Percentiles rank a stretch among this genome's conserved stretches.
Evolutionary conservation across 2,113 vertebrate genomes (phyloP).

Genomic region (Phoenicopterus ruber): DNA sequence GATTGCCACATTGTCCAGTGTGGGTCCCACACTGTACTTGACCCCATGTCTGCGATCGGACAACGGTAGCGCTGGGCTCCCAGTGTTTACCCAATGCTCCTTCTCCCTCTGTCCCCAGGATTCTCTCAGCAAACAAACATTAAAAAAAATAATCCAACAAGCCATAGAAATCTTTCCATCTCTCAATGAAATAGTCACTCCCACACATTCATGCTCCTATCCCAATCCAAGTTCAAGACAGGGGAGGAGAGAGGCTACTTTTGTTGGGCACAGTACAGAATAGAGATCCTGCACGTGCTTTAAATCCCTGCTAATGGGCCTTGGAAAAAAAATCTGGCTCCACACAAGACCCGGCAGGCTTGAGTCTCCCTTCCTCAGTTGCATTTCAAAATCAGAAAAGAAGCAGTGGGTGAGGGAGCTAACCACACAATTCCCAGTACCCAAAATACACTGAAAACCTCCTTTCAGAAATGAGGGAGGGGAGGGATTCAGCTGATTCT

Average conservation of each 20-base stretch:
- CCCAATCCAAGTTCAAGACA: not conserved
- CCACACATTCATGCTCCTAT: not conserved
- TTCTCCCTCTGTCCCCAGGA: not conserved
- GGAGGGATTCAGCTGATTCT: not conserved
- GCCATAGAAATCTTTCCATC: not conserved
- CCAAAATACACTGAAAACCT: not conserved
- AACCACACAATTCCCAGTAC: not conserved
- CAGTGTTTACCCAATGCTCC: not conserved
- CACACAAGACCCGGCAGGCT: not conserved
- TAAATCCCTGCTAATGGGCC: not conserved
- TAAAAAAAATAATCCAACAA: not conserved
- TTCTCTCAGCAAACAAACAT: conserved; percentile 47
- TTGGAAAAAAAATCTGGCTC: not conserved
- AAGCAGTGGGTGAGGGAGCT: not conserved
- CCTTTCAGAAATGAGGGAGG: not conserved
- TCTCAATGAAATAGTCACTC: not conserved
- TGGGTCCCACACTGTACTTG: conserved; percentile 28
- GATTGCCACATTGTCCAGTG: not conserved
- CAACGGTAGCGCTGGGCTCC: not conserved
- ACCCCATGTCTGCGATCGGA: not conserved
- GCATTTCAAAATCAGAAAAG: not conserved
- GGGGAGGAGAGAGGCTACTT: not conserved
- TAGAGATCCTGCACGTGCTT: not conserved
- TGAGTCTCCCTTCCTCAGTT: not conserved
- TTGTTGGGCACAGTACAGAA: not conserved